phyloP scores from a whole-genome alignment of 2,888 invertebrate species.

The Stramonita haemastoma region DNA sequence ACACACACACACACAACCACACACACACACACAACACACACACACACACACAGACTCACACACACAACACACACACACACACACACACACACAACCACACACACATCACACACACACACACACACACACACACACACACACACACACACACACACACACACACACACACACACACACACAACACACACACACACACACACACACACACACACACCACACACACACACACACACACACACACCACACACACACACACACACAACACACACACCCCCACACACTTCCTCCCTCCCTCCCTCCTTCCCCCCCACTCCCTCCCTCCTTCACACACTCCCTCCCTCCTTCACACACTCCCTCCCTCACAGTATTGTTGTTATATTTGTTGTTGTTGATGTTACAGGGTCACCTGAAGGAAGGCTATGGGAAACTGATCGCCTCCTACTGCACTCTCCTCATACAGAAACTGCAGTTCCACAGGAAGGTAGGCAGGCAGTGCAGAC shows the following conservation, averaged over 20 bases:
- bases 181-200: slow-evolving; percentile 3
- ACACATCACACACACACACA: slow-evolving; percentile 15
- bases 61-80: not conserved
- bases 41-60: not conserved
- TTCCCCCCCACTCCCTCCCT: no score
- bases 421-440: slow-evolving; percentile 92
- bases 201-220: no score
- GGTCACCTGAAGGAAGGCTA: slow-evolving; percentile 96
- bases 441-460: slow-evolving; percentile 90
- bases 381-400: slow-evolving; percentile 59
- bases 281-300: no score
- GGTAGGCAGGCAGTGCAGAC: slow-evolving; percentile 65
- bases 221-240: no score
- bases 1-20: not conserved
- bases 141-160: not conserved
- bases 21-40: slow-evolving; percentile 5
- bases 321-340: no score
- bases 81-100: not conserved
- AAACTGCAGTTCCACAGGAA: slow-evolving; percentile 96
- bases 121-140: slow-evolving; percentile 12
- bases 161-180: not conserved
- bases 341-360: no score
- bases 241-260: no score
- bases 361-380: no score
- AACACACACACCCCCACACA: no score